Conservation (phyloP, 2,113 vertebrate species). For the Etheostoma cragini region DNA sequence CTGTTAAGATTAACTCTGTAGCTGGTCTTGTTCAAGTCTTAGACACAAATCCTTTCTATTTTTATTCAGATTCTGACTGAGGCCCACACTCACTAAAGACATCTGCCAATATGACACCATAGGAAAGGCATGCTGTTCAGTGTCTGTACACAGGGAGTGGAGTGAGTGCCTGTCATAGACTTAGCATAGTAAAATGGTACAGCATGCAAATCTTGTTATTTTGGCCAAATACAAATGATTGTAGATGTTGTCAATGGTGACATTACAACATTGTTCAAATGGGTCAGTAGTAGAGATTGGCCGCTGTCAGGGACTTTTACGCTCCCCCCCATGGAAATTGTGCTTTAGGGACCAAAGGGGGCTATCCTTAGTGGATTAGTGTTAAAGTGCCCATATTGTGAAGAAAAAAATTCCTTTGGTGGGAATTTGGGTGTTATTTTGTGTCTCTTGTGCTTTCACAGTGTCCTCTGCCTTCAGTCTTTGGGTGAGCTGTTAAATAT, state of each 20-base stretch:
- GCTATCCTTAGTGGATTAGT: not conserved
- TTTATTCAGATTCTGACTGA: constrained; percentile 18
- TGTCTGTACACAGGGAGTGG: not conserved
- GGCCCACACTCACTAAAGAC: not conserved
- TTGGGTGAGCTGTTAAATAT: no score
- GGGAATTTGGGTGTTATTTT: no score
- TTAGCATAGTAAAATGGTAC: not conserved
- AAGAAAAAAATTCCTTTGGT: no score
- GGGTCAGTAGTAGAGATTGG: not conserved
- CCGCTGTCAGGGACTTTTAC: not conserved
- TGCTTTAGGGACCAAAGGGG: not conserved
- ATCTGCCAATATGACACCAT: not conserved
- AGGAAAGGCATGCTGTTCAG: constrained; percentile 5
- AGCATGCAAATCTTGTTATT: not conserved
- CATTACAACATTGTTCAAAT: constrained; percentile 2
- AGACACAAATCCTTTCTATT: constrained; percentile 16
- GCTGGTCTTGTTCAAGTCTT: not conserved
- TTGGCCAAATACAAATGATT: not conserved
- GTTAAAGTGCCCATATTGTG: not conserved
- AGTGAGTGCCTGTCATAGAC: not conserved
- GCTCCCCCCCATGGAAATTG: not conserved
- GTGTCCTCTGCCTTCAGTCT: no score
- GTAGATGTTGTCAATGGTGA: not conserved
- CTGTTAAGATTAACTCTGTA: not conserved
- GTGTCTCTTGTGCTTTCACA: no score